Conservation (phyloP, 2,797 vertebrate genomes). For the Sebastes umbrosus region DNA sequence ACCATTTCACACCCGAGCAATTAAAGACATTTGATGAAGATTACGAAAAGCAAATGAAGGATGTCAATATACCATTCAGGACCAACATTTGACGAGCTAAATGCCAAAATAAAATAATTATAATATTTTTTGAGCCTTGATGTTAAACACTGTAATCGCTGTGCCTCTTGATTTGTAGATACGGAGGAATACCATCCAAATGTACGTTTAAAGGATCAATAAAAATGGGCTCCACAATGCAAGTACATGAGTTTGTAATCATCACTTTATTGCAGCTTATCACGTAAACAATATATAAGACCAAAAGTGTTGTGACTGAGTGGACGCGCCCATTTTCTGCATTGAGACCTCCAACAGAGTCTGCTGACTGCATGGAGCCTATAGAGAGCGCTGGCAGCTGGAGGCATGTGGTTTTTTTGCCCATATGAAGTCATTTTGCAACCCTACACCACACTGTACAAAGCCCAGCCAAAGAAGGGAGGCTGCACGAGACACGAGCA, state of each 20-base stretch:
- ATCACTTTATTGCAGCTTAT: constrained; percentile 80
- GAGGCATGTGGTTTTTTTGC: constrained; percentile 61
- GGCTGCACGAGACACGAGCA: constrained; percentile 66
- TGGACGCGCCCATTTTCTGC: constrained; percentile 69
- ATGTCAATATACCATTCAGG: constrained; percentile 76
- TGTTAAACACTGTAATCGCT: not conserved
- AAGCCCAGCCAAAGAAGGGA: constrained; percentile 66
- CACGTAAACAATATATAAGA: constrained; percentile 82
- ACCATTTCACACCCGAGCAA: constrained; percentile 83
- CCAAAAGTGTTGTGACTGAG: constrained; percentile 81
- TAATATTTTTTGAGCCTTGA: not conserved
- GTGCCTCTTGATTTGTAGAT: not conserved
- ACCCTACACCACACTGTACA: constrained; percentile 71
- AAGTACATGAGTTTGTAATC: constrained; percentile 61
- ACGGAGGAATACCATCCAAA: not conserved
- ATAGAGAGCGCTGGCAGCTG: constrained; percentile 63
- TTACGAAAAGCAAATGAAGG: constrained; percentile 83
- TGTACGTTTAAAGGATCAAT: constrained; percentile 24
- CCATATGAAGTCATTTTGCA: constrained; percentile 70
- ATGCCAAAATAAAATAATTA: constrained; percentile 7
- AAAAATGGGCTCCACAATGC: constrained; percentile 57
- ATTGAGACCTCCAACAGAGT: constrained; percentile 64
- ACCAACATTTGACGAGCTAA: constrained; percentile 60
- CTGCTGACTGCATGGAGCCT: constrained; percentile 57
- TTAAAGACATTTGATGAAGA: constrained; percentile 83